These are phyloP conservation scores for Hypselothyrea guttata DNA, from an alignment of 2,888 invertebrate genomes.

Conservation along the genomic window DNA sequence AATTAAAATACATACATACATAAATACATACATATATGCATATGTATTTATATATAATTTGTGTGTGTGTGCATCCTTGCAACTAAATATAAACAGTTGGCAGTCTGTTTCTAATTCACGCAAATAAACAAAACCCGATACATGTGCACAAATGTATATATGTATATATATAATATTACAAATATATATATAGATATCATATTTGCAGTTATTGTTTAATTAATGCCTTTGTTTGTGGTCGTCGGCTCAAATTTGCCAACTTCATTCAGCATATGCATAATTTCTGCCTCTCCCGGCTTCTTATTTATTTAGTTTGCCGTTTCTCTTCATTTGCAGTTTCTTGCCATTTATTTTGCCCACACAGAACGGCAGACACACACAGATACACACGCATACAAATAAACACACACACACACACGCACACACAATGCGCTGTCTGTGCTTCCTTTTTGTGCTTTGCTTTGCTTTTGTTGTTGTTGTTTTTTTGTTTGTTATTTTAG, in stretches of 20 bases:
- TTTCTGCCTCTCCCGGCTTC: slow-evolving; percentile 46
- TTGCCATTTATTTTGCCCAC: slow-evolving; percentile 57
- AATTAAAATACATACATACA: slow-evolving; percentile 17
- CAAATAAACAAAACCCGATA: slow-evolving; percentile 36
- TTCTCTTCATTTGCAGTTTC: slow-evolving; percentile 34
- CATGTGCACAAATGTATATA: not conserved
- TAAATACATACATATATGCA: slow-evolving; percentile 1
- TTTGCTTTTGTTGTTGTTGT: slow-evolving; percentile 36
- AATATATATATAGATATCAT: slow-evolving; percentile 1
- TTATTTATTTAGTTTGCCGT: slow-evolving; percentile 50
- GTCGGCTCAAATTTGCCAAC: slow-evolving; percentile 30
- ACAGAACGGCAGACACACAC: no score
- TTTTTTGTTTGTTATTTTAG: slow-evolving; percentile 49
- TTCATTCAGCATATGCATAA: slow-evolving; percentile 44
- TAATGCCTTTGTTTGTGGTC: slow-evolving; percentile 41
- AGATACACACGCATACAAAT: slow-evolving; percentile 7
- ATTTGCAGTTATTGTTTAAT: slow-evolving; percentile 40
- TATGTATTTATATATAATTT: not conserved
- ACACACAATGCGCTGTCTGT: slow-evolving; percentile 14
- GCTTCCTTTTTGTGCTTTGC: slow-evolving; percentile 48
- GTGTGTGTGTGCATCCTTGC: slow-evolving; percentile 47
- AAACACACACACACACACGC: slow-evolving; percentile 14
- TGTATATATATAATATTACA: slow-evolving; percentile 1
- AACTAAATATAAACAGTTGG: slow-evolving; percentile 56
- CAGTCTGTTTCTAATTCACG: slow-evolving; percentile 22